Base-by-base conservation (phyloP, 2,797 vertebrate species). In the Tapera naevia region DNA sequence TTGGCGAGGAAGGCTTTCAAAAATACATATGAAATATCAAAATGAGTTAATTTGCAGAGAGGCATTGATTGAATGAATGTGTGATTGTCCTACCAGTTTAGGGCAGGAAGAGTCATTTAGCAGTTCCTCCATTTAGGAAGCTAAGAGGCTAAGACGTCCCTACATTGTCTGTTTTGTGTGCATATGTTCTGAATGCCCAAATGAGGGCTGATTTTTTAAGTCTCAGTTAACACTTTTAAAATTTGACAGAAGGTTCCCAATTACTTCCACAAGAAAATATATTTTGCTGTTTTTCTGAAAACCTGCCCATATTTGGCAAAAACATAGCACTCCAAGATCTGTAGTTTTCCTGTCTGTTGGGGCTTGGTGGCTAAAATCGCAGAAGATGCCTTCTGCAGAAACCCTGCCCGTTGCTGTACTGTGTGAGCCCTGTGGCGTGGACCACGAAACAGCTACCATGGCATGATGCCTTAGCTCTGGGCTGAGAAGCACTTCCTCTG, bases 1-100 rank as follows among this genome's bases (percentile, higher is more conserved):
- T 94, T 75, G 94, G 30, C 73, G 85, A 46, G 89, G 74, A 86
- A 76, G n/a, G 41, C 48, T 88, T 95, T 93, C 27, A 90, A 92
- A 95, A 95, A 91, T 71, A 70, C 37, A 57, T 80, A 58, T 25
- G 73, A 89, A 89, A 35, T 32, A 65, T 66, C 46, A 30, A 53
- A 89, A 89, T 45, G 50, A 69, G 22, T 61, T 81, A 16, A 62
- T 84, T 67, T 94, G 27, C 53, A 51, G 50, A 83, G 60, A 57
- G 37, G 16, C 33, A 33, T 18, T 45, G 41, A 62, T 15, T 70
- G 65, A 88, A 61, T 75, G 9, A 79, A 50, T 51, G 54, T 71
- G 35, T 60, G n/a, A 41, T 80, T 76, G 61, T 80, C 86, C 32
- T 54, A 11, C 51, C 5, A 1, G 46, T 76, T 83, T 50, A 83